phyloP scores from a whole-genome alignment of 2,797 vertebrate genomes.

The Gadopsis bispinosus region DNA sequence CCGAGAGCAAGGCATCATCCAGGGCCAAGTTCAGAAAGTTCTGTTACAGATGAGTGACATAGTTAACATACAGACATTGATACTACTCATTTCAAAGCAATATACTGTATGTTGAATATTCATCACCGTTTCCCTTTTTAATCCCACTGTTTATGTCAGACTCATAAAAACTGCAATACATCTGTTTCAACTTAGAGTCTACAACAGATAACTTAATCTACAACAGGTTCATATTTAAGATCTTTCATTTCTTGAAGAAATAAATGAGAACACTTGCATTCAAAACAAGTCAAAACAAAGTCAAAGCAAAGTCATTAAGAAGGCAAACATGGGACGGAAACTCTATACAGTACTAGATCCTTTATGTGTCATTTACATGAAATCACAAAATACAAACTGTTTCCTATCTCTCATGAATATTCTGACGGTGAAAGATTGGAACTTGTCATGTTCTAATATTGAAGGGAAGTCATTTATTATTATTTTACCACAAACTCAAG shows the following conservation, averaged over 20 bases:
- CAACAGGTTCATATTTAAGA: neutral
- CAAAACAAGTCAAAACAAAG: neutral
- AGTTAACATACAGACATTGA: constrained; percentile 29
- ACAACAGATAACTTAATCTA: neutral
- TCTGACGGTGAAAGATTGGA: neutral
- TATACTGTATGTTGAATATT: neutral
- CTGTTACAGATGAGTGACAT: constrained; percentile 67
- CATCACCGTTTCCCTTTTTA: neutral
- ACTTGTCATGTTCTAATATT: neutral
- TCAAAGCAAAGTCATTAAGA: neutral
- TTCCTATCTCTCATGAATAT: constrained; percentile 9
- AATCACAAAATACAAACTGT: neutral
- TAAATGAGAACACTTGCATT: neutral
- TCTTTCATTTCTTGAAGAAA: neutral
- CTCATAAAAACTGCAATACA: neutral
- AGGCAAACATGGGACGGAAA: neutral
- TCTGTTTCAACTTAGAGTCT: neutral
- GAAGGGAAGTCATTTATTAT: no score
- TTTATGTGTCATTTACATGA: constrained; percentile 7
- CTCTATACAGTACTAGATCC: neutral
- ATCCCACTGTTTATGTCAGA: neutral
- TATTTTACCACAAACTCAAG: neutral
- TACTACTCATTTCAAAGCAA: neutral
- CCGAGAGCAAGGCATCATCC: constrained; percentile 68
- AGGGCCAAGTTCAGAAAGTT: constrained; percentile 78